Conservation (phyloP, 2,888 invertebrate genomes). For the Apoda limacodes region DNA sequence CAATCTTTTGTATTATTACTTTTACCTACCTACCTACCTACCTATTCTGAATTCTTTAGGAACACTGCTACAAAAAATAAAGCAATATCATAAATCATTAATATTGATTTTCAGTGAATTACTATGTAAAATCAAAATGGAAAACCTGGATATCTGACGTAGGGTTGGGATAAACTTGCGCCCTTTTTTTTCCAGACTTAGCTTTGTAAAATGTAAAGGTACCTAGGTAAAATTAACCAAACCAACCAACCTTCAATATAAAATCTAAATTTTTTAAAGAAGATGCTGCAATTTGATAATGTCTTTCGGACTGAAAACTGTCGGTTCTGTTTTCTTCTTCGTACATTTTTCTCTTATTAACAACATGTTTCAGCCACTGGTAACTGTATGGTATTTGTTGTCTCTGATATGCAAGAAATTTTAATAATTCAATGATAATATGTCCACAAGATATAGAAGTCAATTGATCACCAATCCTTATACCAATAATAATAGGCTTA, state of each 20-base stretch:
- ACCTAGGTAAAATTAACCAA: no score
- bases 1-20: no score
- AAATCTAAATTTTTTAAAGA: constrained; percentile 57
- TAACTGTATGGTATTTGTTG: constrained; percentile 65
- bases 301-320: constrained; percentile 48
- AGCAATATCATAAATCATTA: no score
- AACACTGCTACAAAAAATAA: no score
- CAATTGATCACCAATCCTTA: constrained; percentile 61
- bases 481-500: constrained; percentile 36
- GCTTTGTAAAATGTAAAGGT: no score
- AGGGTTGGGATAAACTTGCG: no score
- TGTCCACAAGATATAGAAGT: constrained; percentile 69
- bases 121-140: no score
- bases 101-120: no score
- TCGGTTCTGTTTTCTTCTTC: constrained; percentile 33
- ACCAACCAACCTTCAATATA: constrained; percentile 42
- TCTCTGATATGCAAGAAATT: constrained; percentile 68
- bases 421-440: constrained; percentile 67
- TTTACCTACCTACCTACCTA: no score
- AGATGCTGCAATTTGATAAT: constrained; percentile 48
- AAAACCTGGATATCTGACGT: no score
- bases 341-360: constrained; percentile 40
- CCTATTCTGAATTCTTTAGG: no score
- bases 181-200: no score
- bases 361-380: constrained; percentile 57